Evolutionary conservation across 2,113 vertebrate genomes (phyloP).

Genomic region (Ornithorhynchus anatinus): DNA sequence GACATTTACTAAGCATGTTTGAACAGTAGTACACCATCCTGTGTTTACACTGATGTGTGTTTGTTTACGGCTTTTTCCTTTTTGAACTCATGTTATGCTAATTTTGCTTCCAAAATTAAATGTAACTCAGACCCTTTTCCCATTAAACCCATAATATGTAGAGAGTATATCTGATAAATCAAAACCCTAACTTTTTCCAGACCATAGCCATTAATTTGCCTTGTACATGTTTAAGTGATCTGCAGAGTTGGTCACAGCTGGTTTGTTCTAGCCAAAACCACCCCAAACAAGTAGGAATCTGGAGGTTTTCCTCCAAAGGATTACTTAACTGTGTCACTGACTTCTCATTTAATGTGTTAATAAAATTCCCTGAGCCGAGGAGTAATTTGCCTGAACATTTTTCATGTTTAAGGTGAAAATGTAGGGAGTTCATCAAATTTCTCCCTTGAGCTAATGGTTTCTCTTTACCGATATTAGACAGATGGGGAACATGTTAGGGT

Average conservation of each 20-base stretch:
- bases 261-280: slow-evolving; percentile 36
- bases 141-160: not conserved
- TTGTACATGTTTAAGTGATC: not conserved
- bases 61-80: slow-evolving; percentile 7
- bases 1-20: slow-evolving; percentile 12
- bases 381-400: not conserved
- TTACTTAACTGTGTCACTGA: slow-evolving; percentile 52
- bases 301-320: slow-evolving; percentile 37
- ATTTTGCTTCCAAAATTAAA: slow-evolving; percentile 24
- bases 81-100: slow-evolving; percentile 33
- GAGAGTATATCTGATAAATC: slow-evolving; percentile 9
- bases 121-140: slow-evolving; percentile 34
- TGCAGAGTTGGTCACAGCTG: slow-evolving; percentile 21
- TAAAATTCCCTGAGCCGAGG: slow-evolving; percentile 8
- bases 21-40: not conserved
- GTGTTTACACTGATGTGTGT: not conserved
- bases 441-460: not conserved
- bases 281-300: slow-evolving; percentile 36
- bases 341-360: slow-evolving; percentile 61
- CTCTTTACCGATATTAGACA: slow-evolving; percentile 3
- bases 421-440: not conserved
- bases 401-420: not conserved
- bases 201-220: slow-evolving; percentile 12
- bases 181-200: slow-evolving; percentile 2
- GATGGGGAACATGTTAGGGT: slow-evolving; percentile 14